Conservation (phyloP, 2,113 vertebrate species). For the Promerops cafer region DNA sequence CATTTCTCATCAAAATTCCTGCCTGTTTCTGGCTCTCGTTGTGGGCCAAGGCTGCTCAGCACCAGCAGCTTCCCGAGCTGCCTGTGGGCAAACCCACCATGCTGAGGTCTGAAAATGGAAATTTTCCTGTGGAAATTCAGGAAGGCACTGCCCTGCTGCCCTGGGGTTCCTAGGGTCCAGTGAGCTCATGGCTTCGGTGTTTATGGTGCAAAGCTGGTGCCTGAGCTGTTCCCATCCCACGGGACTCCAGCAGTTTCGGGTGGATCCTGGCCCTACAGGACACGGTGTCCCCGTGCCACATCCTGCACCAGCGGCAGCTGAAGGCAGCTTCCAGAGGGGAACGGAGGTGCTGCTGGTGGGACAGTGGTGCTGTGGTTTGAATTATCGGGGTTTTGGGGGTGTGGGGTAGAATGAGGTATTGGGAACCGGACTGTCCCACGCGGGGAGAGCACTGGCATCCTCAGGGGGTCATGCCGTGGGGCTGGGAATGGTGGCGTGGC, state of each 20-base stretch:
- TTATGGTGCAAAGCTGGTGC: fast-evolving
- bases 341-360: background rate
- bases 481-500: background rate
- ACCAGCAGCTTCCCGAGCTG: background rate
- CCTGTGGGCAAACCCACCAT: background rate
- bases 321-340: background rate
- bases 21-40: background rate
- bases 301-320: fast-evolving
- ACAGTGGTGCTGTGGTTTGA: background rate
- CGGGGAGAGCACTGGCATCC: fast-evolving
- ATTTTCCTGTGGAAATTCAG: background rate
- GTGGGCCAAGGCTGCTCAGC: background rate
- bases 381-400: background rate
- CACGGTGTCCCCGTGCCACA: fast-evolving
- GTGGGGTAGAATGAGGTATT: background rate
- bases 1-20: background rate
- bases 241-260: fast-evolving
- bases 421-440: fast-evolving
- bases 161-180: background rate
- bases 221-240: fast-evolving
- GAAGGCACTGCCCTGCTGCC: background rate
- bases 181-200: fast-evolving
- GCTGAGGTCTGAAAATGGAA: background rate
- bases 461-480: fast-evolving
- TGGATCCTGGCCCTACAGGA: fast-evolving